Conservation (phyloP, 1,140 invertebrate species). For the Dendroctonus ponderosae region DNA sequence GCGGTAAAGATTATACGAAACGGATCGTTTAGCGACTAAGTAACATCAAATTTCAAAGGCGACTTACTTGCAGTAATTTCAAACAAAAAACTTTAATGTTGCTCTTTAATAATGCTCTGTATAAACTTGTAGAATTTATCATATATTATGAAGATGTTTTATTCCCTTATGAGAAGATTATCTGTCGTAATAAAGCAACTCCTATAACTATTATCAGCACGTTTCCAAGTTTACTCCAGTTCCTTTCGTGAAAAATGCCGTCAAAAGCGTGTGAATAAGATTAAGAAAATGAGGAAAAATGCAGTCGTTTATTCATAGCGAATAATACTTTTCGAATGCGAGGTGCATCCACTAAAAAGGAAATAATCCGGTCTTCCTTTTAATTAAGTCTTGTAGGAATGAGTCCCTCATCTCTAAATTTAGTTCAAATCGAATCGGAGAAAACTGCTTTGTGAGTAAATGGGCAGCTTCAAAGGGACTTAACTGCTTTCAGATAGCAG, state of each 20-base stretch:
- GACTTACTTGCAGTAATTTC: background rate
- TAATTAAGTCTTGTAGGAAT: background rate
- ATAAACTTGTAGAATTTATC: too few relatives aligned
- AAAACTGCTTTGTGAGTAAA: constrained; percentile 5
- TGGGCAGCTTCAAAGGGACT: constrained; percentile 3
- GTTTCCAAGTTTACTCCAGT: too few relatives aligned
- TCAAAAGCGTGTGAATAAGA: too few relatives aligned
- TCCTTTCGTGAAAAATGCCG: too few relatives aligned
- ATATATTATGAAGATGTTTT: too few relatives aligned
- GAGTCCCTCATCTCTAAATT: constrained; percentile 1
- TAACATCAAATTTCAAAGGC: background rate
- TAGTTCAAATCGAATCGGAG: background rate
- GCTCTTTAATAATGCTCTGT: too few relatives aligned
- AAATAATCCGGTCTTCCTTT: background rate
- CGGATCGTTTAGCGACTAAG: background rate
- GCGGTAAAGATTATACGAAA: background rate
- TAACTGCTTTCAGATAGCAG: background rate
- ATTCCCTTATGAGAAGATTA: too few relatives aligned
- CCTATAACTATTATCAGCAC: too few relatives aligned
- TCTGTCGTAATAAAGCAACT: too few relatives aligned
- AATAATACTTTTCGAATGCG: too few relatives aligned
- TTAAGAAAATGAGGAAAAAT: too few relatives aligned
- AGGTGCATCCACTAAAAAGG: background rate
- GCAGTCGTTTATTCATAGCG: too few relatives aligned
- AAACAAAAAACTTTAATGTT: background rate